Conservation (phyloP, 1,140 invertebrate genomes). For the Drosophila tristis region DNA sequence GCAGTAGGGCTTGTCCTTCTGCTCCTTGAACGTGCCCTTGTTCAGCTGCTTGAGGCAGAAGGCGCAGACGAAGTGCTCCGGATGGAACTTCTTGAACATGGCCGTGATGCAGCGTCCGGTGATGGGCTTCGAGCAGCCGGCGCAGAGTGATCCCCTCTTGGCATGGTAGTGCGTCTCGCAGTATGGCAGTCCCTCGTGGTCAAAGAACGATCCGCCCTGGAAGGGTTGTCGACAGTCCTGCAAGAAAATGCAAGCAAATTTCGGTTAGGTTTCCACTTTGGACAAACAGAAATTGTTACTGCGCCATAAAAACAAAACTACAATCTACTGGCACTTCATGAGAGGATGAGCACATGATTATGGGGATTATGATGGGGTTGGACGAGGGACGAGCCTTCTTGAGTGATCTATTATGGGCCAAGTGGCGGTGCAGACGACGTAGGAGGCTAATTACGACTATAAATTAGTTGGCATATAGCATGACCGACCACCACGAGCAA, state of each 20-base stretch:
- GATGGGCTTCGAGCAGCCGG: slow-evolving; percentile 98
- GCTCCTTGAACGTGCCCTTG: slow-evolving; percentile 99
- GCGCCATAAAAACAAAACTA: slow-evolving; percentile 32
- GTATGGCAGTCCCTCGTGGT: slow-evolving; percentile 97
- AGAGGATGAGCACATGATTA: neutral
- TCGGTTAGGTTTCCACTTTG: too few species aligned
- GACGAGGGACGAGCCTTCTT: slow-evolving; percentile 16
- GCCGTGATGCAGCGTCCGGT: slow-evolving; percentile 98
- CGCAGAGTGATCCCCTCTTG: slow-evolving; percentile 97
- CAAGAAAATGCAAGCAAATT: slow-evolving; percentile 53
- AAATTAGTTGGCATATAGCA: slow-evolving; percentile 70
- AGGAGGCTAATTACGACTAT: slow-evolving; percentile 70
- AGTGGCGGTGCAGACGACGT: slow-evolving; percentile 40
- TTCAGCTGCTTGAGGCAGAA: slow-evolving; percentile 99
- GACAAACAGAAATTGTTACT: slow-evolving; percentile 35
- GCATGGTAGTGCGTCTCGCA: slow-evolving; percentile 99
- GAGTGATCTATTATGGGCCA: slow-evolving; percentile 59
- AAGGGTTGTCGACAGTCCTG: slow-evolving; percentile 97
- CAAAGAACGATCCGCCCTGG: slow-evolving; percentile 96
- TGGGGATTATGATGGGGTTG: slow-evolving; percentile 14
- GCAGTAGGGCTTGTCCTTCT: slow-evolving; percentile 99
- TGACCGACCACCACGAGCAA: slow-evolving; percentile 39
- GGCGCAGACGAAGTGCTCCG: slow-evolving; percentile 97
- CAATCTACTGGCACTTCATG: slow-evolving; percentile 21
- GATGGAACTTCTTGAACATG: slow-evolving; percentile 99